These are phyloP conservation scores for Dicranocentrus wangi DNA, from an alignment of 2,888 invertebrate species.

Conservation along the genomic window DNA sequence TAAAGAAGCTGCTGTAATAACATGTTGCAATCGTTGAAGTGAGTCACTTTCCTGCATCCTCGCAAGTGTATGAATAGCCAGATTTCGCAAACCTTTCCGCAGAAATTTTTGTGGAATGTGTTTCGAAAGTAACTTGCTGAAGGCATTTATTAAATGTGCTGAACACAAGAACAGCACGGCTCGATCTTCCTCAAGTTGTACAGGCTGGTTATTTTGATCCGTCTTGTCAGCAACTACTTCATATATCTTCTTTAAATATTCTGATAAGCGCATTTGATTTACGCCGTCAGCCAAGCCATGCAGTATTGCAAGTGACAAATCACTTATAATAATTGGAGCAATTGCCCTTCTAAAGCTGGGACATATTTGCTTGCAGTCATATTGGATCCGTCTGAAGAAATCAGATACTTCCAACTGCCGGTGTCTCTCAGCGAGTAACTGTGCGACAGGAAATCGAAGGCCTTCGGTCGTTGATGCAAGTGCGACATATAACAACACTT, in stretches of 20 bases:
- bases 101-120: not conserved
- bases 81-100: not conserved
- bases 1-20: not conserved
- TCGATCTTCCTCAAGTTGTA: not conserved
- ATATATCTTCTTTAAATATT: not conserved
- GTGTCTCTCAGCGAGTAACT: not conserved
- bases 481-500: not conserved
- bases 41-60: not conserved
- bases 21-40: not conserved
- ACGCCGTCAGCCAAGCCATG: not conserved
- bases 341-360: not conserved
- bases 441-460: not conserved
- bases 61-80: not conserved
- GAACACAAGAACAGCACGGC: not conserved
- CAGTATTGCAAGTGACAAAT: not conserved
- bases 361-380: not conserved
- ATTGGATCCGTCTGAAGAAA: not conserved
- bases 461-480: not conserved
- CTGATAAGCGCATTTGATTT: not conserved
- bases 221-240: not conserved
- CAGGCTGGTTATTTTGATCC: too few species aligned
- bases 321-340: not conserved
- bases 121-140: not conserved
- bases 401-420: not conserved
- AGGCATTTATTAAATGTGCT: not conserved